Base-by-base conservation (phyloP, 1,140 invertebrate species). In the Homalodisca vitripennis region DNA sequence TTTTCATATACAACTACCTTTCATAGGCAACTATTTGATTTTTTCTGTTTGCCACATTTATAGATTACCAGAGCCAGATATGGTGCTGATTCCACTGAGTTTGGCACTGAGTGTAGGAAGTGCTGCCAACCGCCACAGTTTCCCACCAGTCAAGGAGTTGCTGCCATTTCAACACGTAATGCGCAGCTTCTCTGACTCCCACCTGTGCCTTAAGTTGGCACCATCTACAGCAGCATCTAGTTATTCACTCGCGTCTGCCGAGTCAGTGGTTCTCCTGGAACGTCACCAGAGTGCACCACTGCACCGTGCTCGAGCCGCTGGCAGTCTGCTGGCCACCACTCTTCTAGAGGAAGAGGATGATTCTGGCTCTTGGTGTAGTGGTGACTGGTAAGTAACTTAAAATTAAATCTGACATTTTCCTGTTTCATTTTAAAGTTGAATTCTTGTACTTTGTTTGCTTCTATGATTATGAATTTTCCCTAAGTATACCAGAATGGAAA, bases 121-220 rank as follows among this genome's bases (percentile, higher is more conserved):
- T 24, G 84, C 86, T 47, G 31, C 34, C 20, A 63, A 32, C 55
- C 82, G 88, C 72, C 88, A 89, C 78, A 89, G 88, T 79, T 91
- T 86, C 77, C 88, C 88, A 3, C 87, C 88, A 1, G 32, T 73
- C 2, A 84, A 85, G 78, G 86, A 86, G 32, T 80, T 88, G 22
- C 76, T 87, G n/a, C 86, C 88, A 10, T 89, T 87, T 77, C 87
- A 89, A 77, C 87, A 89, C 73, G 85, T 89, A 30, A 88, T 89
- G 77, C 80, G 87, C 72, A 89, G 88, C 77, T 89, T 89, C 75
- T 88, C 87, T 12, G 88, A 90, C 76, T 89, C 87, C 27, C 88
- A 89, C 75, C 79, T 90, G 1, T 89, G 86, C 75, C 80, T 90
- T 13, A 89, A 88, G 77, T 30, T 89, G 17, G 63, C 73, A 81